A percentile compares a stretch with the other conserved stretches of the same genome.
Evolutionary conservation across 1,140 invertebrate genomes (phyloP).

Genomic region (Drosophila chauvacae): DNA sequence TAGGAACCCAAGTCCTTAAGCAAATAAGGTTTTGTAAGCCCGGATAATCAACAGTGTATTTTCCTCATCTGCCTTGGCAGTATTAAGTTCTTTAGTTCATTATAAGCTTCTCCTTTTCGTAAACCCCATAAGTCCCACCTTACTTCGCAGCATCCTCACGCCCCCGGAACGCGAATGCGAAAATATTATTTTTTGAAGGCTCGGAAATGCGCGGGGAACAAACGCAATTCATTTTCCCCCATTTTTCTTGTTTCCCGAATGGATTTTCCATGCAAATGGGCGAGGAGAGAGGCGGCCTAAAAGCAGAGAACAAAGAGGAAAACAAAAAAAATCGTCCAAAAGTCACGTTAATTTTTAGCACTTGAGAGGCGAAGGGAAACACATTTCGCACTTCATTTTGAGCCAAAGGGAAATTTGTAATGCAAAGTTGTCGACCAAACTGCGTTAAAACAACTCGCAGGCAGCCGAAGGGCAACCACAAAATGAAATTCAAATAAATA

Average conservation of each 20-base stretch:
- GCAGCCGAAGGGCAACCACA: constrained; percentile 47
- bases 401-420: constrained; percentile 65
- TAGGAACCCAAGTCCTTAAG: not conserved
- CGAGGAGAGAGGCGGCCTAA: not conserved
- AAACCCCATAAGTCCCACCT: constrained; percentile 28
- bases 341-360: constrained; percentile 74
- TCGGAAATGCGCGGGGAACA: constrained; percentile 23
- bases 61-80: not conserved
- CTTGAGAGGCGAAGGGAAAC: constrained; percentile 42
- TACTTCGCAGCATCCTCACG: constrained; percentile 6
- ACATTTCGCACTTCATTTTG: constrained; percentile 69
- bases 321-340: constrained; percentile 28
- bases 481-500: constrained; percentile 82
- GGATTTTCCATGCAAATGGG: constrained; percentile 67
- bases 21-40: not conserved
- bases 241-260: constrained; percentile 49
- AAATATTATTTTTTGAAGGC: constrained; percentile 25
- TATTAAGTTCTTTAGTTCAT: constrained; percentile 24
- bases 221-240: constrained; percentile 49
- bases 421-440: constrained; percentile 69
- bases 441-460: constrained; percentile 61
- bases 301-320: constrained; percentile 11
- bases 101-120: constrained; percentile 6
- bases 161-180: constrained; percentile 25
- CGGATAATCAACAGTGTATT: not conserved